Conservation (phyloP, 2,113 vertebrate genomes). For the Microtus montanus region DNA sequence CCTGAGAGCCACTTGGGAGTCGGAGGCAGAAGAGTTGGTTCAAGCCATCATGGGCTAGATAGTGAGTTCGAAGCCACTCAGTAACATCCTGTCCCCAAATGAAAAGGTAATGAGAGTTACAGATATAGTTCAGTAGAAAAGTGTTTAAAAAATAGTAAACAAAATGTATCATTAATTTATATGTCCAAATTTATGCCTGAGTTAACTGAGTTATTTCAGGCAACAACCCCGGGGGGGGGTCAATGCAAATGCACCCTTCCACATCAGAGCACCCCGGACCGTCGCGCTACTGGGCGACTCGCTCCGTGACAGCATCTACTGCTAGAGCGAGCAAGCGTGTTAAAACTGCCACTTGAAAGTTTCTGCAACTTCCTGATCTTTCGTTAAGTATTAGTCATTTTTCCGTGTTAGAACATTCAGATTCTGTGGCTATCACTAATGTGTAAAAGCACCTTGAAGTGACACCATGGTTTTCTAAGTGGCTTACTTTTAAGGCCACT, state of each 20-base stretch:
- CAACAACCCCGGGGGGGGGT: background rate
- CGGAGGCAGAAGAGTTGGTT: background rate
- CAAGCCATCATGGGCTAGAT: background rate
- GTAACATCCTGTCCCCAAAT: background rate
- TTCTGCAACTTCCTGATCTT: background rate
- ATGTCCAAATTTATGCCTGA: background rate
- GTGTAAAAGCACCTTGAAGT: background rate
- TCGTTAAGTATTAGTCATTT: background rate
- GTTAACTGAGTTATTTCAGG: background rate
- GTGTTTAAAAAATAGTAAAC: background rate
- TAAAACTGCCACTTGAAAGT: background rate
- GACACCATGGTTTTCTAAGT: background rate
- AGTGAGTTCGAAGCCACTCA: background rate
- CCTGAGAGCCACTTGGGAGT: no score
- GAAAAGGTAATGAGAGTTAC: background rate
- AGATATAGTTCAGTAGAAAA: background rate
- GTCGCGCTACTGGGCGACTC: no score
- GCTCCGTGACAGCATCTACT: fast-evolving
- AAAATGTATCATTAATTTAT: background rate
- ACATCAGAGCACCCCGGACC: background rate
- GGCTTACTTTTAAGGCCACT: background rate
- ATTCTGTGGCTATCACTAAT: background rate
- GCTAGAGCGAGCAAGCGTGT: background rate
- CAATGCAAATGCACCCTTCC: background rate
- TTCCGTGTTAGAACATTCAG: background rate